A percentile compares a stretch with the other conserved stretches of the same genome.
Conservation (phyloP, 1,140 invertebrate species). For the Aphelenchoides fujianensis region DNA sequence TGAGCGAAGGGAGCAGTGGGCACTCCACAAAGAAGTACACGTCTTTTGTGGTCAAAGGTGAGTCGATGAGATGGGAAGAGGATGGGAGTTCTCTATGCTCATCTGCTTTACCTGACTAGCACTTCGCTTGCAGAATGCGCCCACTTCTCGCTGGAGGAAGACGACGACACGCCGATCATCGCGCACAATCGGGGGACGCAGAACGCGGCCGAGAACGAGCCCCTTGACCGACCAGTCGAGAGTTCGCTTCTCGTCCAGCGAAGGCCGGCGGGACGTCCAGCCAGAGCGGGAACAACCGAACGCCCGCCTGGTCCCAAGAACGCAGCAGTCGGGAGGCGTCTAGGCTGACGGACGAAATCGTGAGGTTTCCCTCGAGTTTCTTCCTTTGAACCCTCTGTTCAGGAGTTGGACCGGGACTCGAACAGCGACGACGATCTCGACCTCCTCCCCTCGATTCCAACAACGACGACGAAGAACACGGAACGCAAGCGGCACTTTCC, state of each 20-base stretch:
- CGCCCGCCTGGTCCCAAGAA: background rate
- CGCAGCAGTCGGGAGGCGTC: conserved; percentile 2
- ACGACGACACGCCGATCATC: conserved; percentile 11
- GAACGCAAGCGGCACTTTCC: conserved; percentile 3
- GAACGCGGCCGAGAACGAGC: conserved; percentile 4
- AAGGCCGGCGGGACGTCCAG: background rate
- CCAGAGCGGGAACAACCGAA: background rate
- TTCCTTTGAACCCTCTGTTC: no score
- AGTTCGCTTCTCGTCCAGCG: conserved; percentile 1
- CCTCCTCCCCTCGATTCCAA: conserved; percentile 17
- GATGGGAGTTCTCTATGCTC: background rate
- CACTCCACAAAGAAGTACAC: background rate
- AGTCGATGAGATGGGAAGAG: background rate
- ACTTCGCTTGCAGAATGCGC: conserved; percentile 29
- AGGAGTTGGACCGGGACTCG: conserved; percentile 9
- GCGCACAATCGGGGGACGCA: background rate
- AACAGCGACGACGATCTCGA: conserved; percentile 20
- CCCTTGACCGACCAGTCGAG: conserved; percentile 5
- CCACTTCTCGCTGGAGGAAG: conserved; percentile 38
- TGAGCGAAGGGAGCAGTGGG: no score
- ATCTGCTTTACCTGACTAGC: background rate
- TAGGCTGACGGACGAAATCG: conserved; percentile 26
- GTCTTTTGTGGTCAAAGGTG: background rate
- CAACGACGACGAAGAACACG: conserved; percentile 12
- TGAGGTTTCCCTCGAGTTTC: no score